Conservation (phyloP, 1,140 invertebrate genomes). For the Parapsyche elsis region DNA sequence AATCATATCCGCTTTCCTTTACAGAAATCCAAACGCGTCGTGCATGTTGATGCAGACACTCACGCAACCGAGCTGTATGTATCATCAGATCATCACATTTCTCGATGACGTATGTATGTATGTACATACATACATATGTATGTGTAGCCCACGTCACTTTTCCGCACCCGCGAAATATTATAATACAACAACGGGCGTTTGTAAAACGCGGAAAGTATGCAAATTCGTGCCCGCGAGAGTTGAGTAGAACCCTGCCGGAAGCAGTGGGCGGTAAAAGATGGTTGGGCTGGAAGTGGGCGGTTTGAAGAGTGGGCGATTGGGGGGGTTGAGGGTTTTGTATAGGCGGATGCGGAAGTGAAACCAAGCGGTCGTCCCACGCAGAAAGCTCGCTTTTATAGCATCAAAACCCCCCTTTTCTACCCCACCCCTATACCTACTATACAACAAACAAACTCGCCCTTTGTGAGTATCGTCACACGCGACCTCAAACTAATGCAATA, state of each 20-base stretch:
- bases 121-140: no score
- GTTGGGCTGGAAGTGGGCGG: conserved; percentile 26
- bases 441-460: conserved; percentile 27
- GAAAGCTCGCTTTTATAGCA: conserved; percentile 31
- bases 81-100: no score
- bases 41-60: no score
- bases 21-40: no score
- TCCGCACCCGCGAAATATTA: no score
- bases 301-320: not conserved
- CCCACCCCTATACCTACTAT: conserved; percentile 5
- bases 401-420: conserved; percentile 7
- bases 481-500: not conserved
- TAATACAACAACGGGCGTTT: no score
- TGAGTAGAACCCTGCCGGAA: conserved; percentile 43
- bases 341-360: conserved; percentile 48
- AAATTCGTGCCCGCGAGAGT: not conserved
- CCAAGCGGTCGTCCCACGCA: not conserved
- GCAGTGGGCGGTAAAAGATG: conserved; percentile 32
- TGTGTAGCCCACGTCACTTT: no score
- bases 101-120: no score
- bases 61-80: no score
- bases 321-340: not conserved
- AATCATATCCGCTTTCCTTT: no score
- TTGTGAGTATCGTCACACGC: conserved; percentile 20
- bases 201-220: no score